Evolutionary conservation across 2,888 invertebrate genomes (phyloP).

Genomic region (Pristionchus fissidentatus): DNA sequence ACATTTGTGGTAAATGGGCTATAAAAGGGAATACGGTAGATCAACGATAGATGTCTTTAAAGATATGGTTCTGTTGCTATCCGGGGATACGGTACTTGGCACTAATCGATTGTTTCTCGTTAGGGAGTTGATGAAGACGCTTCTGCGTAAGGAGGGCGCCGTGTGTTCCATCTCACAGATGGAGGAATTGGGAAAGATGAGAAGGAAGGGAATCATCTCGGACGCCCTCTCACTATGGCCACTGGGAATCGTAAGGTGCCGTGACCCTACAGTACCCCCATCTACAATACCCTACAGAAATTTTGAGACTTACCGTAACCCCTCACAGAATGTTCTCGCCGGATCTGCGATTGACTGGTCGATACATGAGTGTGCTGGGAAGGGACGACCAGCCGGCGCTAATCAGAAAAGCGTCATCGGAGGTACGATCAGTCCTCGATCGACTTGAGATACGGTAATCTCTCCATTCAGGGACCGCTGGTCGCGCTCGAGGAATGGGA

Average conservation of each 20-base stretch:
- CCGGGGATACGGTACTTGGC: background rate
- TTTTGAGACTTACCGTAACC: background rate
- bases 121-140: conserved; percentile 30
- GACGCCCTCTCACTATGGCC: conserved; percentile 42
- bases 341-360: conserved; percentile 46
- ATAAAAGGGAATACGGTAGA: too few species aligned
- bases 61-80: background rate
- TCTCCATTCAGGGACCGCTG: conserved; percentile 29
- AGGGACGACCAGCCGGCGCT: conserved; percentile 21
- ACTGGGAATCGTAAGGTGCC: conserved; percentile 37
- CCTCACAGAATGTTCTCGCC: conserved; percentile 27
- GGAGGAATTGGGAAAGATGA: conserved; percentile 39
- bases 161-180: background rate
- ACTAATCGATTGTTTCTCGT: background rate
- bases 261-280: background rate
- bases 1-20: too few species aligned
- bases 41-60: background rate
- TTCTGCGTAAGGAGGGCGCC: conserved; percentile 33
- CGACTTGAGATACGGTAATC: background rate
- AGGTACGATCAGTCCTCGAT: background rate
- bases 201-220: conserved; percentile 32
- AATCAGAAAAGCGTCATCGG: conserved; percentile 38
- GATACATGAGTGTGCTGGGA: conserved; percentile 41
- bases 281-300: background rate
- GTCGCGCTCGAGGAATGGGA: conserved; percentile 46